A percentile compares a stretch with the other conserved stretches of the same genome.
Evolutionary conservation across 2,113 vertebrate genomes (phyloP).

Genomic region (Scophthalmus maximus): DNA sequence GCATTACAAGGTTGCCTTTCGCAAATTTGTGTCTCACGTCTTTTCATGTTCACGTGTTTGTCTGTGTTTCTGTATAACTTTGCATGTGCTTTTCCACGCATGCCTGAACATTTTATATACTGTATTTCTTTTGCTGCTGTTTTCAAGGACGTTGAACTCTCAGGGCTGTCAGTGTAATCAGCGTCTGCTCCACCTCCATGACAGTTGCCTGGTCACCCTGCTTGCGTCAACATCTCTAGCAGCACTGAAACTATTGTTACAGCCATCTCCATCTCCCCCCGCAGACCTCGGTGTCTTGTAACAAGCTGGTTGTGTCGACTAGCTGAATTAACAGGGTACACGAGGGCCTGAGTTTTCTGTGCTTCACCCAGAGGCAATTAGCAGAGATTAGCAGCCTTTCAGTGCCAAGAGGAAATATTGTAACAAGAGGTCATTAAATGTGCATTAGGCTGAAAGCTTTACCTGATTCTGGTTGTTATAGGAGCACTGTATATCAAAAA

Average conservation of each 20-base stretch:
- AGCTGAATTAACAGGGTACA: not conserved
- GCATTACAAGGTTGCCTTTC: not conserved
- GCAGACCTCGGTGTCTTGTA: not conserved
- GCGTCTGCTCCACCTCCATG: conserved; percentile 11
- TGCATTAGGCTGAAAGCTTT: not conserved
- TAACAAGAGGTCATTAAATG: not conserved
- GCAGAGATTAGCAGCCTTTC: not conserved
- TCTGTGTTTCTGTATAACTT: no score
- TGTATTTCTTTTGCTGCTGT: not conserved
- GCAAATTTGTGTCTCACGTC: not conserved
- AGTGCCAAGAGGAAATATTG: not conserved
- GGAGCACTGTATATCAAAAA: not conserved
- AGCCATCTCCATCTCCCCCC: not conserved
- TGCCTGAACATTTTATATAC: not conserved
- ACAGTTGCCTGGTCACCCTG: conserved; percentile 24
- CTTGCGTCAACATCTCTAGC: conserved; percentile 28
- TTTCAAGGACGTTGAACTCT: conserved; percentile 11
- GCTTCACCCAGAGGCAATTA: conserved; percentile 1
- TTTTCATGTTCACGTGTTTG: not conserved
- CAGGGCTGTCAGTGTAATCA: conserved; percentile 18
- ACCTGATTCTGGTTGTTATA: not conserved
- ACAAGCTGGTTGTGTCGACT: conserved; percentile 10
- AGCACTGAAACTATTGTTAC: conserved; percentile 7
- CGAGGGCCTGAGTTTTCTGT: not conserved
- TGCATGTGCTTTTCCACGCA: not conserved